phyloP scores from a whole-genome alignment of 2,113 vertebrate species.

The Oplegnathus fasciatus region DNA sequence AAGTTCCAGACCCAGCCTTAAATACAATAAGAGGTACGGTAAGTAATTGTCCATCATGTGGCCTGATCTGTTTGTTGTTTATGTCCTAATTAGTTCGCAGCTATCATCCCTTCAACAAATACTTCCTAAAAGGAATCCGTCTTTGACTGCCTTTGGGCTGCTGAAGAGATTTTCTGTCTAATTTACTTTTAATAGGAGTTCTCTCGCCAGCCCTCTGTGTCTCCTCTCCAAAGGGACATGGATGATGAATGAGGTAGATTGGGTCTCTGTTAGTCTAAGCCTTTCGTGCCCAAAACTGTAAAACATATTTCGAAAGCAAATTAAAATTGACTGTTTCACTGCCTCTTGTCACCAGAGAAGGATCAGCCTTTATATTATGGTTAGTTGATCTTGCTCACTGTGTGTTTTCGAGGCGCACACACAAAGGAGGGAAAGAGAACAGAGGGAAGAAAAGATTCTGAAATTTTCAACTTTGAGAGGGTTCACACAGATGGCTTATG shows the following conservation, averaged over 20 bases:
- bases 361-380: constrained; percentile 47
- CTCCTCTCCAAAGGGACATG: constrained; percentile 45
- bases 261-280: constrained; percentile 58
- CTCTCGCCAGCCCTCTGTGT: constrained; percentile 58
- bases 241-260: constrained; percentile 62
- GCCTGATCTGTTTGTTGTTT: constrained; percentile 37
- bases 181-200: constrained; percentile 71
- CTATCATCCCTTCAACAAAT: constrained; percentile 41
- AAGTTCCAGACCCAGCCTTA: not conserved
- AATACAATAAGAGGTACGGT: not conserved
- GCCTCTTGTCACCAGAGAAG: constrained; percentile 62
- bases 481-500: constrained; percentile 83
- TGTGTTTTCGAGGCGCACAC: constrained; percentile 55
- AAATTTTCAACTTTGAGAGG: constrained; percentile 70
- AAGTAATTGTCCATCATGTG: not conserved
- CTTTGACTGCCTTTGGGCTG: constrained; percentile 54
- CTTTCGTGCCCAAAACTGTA: constrained; percentile 61
- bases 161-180: constrained; percentile 71
- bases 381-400: constrained; percentile 41
- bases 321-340: constrained; percentile 67
- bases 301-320: constrained; percentile 71
- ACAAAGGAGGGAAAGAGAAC: constrained; percentile 65
- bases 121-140: constrained; percentile 37
- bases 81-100: constrained; percentile 34
- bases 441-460: constrained; percentile 65